Evolutionary conservation across 1,140 invertebrate genomes (phyloP).

Genomic region (Agrilus planipennis): DNA sequence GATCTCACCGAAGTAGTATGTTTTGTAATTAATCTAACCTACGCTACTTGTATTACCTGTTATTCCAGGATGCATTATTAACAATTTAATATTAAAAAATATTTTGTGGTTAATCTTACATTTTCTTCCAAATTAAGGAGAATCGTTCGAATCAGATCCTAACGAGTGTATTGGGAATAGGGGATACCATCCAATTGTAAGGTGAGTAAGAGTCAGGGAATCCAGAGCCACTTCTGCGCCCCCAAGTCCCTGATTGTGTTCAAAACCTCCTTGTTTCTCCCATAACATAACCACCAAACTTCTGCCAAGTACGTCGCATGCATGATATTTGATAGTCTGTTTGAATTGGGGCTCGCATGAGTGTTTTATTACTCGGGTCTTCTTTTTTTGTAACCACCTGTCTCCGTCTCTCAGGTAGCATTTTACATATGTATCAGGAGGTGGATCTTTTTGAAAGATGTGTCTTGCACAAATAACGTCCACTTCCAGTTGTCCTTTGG

Average conservation of each 20-base stretch:
- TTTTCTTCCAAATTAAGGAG: slow-evolving; percentile 58
- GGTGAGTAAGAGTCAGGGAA: slow-evolving; percentile 59
- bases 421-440: slow-evolving; percentile 84
- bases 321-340: slow-evolving; percentile 79
- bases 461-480: slow-evolving; percentile 53
- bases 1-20: too few relatives aligned
- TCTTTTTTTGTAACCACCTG: slow-evolving; percentile 78
- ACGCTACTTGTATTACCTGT: too few relatives aligned
- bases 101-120: too few relatives aligned
- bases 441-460: slow-evolving; percentile 37
- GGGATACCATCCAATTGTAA: slow-evolving; percentile 79
- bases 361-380: slow-evolving; percentile 65
- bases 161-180: slow-evolving; percentile 69
- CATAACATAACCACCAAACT: slow-evolving; percentile 80
- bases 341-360: slow-evolving; percentile 71
- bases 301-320: slow-evolving; percentile 71
- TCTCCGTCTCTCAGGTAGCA: slow-evolving; percentile 82
- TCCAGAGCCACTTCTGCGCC: slow-evolving; percentile 75
- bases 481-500: slow-evolving; percentile 83
- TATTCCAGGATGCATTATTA: too few relatives aligned
- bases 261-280: slow-evolving; percentile 74
- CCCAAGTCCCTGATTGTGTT: slow-evolving; percentile 78
- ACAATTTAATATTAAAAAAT: too few relatives aligned
- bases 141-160: slow-evolving; percentile 56
- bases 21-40: too few relatives aligned